Evolutionary conservation across 2,113 vertebrate genomes (phyloP), one percentile per base, ranked within the genome.

Genomic region (Calonectris borealis): DNA sequence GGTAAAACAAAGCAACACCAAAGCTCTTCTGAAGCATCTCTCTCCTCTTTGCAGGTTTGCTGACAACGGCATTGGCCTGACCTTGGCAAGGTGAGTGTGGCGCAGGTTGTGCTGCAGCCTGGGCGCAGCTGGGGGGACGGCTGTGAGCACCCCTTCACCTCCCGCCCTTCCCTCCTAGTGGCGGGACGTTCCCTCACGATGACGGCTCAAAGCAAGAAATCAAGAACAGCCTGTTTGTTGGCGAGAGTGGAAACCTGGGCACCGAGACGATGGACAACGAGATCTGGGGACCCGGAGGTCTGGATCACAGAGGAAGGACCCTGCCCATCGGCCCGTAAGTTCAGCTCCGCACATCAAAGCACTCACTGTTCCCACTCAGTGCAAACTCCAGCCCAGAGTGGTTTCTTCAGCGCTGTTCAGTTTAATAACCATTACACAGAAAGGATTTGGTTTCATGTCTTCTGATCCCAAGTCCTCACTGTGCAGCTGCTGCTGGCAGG

Each of bases 11-110:
- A 62, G 25, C 17, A 11, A 6, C 18, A 3, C 18, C 58, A 86
- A 42, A 72, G 26, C 7, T 13, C 60, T 80, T 75, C 31, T 96
- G 68, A 90, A 55, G 21, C 34, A 21, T 7, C 34, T 72, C 61
- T 46, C 46, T 97, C 95, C 90, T 95, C 44, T 96, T 58, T 84
- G 49, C 96, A 99, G 99, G 97, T 99, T 99, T 98, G 99, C 99
- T 81, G 99, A 99, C 98, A 99, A 99, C 0, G 99, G 99, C 83
- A 99, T 99, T 25, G 99, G 99, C 48, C 98, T 99, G 88, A 99
- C 99, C 36, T 96, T 99, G 83, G 99, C 99, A 0, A 99, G 99
- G 99, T 99, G 95, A 97, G 98, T 2, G 40, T 42, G 61, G 62
- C 2, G 1, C 36, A 9, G 72, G n/a, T 6, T n/a, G 42, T 51